Evolutionary conservation across 1,140 invertebrate genomes (phyloP).

Genomic region (Stegodyphus dumicola): DNA sequence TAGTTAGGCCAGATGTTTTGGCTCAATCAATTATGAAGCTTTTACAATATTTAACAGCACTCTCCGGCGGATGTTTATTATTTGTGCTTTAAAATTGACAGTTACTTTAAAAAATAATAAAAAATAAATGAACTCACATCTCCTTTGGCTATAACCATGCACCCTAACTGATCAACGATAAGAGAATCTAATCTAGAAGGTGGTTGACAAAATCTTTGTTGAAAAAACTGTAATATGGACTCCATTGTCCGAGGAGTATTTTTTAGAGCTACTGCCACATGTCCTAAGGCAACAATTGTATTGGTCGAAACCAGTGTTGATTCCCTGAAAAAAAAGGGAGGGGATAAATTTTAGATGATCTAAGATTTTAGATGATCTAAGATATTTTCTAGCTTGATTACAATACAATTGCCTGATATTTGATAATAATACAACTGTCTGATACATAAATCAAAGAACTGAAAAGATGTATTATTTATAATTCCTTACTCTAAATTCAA

Average conservation of each 20-base stretch:
- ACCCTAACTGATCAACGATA: constrained; percentile 96
- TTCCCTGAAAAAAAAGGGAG: constrained; percentile 73
- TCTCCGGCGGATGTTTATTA: too few relatives aligned
- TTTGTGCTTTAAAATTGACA: not conserved
- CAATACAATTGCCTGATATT: too few relatives aligned
- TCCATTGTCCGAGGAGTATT: constrained; percentile 92
- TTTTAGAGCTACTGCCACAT: constrained; percentile 92
- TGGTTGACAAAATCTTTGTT: constrained; percentile 92
- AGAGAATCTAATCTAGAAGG: constrained; percentile 87
- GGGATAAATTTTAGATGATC: too few relatives aligned
- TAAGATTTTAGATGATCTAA: too few relatives aligned
- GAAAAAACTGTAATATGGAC: constrained; percentile 96
- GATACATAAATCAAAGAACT: too few relatives aligned
- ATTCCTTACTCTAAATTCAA: too few relatives aligned
- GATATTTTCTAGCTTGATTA: too few relatives aligned
- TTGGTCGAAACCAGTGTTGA: constrained; percentile 92
- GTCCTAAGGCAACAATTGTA: constrained; percentile 96
- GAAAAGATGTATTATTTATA: too few relatives aligned
- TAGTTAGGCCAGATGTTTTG: too few relatives aligned
- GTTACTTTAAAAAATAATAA: not conserved
- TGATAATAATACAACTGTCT: too few relatives aligned
- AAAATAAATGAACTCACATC: constrained; percentile 70
- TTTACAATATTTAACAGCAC: too few relatives aligned
- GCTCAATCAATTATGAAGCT: too few relatives aligned
- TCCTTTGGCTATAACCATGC: constrained; percentile 91